phyloP scores from a whole-genome alignment of 2,113 vertebrate species.

The Corvus cornix region DNA sequence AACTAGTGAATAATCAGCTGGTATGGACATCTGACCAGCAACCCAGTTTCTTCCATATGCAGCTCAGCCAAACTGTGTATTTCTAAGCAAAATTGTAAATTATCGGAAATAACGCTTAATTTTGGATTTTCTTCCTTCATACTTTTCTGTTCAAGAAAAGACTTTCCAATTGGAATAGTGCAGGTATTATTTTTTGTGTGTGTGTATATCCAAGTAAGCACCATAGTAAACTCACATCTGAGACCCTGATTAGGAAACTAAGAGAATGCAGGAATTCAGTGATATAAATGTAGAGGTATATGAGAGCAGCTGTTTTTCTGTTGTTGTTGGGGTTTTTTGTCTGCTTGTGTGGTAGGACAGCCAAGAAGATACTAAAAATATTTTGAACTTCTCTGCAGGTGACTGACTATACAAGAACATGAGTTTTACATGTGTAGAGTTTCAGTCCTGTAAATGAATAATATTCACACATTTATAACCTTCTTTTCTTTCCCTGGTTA shows the following conservation, averaged over 20 bases:
- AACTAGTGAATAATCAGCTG: not conserved
- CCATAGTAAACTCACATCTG: not conserved
- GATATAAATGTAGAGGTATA: not conserved
- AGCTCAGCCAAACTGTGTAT: not conserved
- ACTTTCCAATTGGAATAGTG: not conserved
- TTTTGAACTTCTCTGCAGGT: not conserved
- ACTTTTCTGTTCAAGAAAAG: not conserved
- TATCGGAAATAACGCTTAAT: not conserved
- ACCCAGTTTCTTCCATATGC: not conserved
- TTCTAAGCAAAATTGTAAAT: not conserved
- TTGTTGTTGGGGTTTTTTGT: not conserved
- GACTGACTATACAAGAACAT: not conserved
- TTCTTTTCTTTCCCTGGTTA: not conserved
- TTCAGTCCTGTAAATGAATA: not conserved
- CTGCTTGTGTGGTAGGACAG: not conserved
- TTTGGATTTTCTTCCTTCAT: not conserved
- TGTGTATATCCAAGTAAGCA: not conserved
- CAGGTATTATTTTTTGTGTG: not conserved
- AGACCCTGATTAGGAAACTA: not conserved
- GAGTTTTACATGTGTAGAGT: not conserved
- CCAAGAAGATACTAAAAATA: not conserved
- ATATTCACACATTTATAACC: not conserved
- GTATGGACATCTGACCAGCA: not conserved
- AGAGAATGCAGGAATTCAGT: not conserved
- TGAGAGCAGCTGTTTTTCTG: not conserved